Conservation (phyloP, 2,797 vertebrate genomes). For the Neopelma chrysocephalum region DNA sequence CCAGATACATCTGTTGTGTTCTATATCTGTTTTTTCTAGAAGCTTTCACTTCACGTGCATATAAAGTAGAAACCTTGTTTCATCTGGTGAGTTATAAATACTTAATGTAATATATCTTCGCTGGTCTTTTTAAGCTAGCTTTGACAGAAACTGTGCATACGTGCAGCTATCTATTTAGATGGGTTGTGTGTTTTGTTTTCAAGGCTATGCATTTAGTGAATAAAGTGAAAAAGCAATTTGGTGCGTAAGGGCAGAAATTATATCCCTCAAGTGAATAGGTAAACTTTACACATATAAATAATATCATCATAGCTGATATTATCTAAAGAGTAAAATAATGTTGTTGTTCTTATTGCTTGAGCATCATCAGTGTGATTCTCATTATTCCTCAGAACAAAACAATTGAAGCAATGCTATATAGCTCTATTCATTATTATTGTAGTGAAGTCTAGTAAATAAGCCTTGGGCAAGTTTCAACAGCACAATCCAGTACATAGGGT, state of each 20-base stretch:
- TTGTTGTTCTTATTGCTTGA: background rate
- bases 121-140: background rate
- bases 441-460: conserved; percentile 24
- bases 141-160: background rate
- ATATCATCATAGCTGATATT: background rate
- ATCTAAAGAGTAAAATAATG: conserved; percentile 36
- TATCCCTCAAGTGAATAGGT: background rate
- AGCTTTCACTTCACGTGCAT: background rate
- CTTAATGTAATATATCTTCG: background rate
- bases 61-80: background rate
- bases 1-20: background rate
- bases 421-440: conserved; percentile 34
- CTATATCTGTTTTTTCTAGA: background rate
- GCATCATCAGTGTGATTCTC: conserved; percentile 5
- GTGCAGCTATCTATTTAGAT: background rate
- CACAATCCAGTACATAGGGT: background rate
- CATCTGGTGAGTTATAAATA: background rate
- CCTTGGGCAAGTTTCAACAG: background rate
- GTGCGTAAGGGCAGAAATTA: background rate
- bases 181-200: background rate
- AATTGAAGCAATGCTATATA: conserved; percentile 54
- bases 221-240: background rate
- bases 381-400: conserved; percentile 58
- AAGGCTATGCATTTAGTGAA: background rate
- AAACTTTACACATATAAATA: background rate